A percentile compares a stretch with the other conserved stretches of the same genome.
phyloP scores from a whole-genome alignment of 2,888 invertebrate species.

The Leptinotarsa haldemani region DNA sequence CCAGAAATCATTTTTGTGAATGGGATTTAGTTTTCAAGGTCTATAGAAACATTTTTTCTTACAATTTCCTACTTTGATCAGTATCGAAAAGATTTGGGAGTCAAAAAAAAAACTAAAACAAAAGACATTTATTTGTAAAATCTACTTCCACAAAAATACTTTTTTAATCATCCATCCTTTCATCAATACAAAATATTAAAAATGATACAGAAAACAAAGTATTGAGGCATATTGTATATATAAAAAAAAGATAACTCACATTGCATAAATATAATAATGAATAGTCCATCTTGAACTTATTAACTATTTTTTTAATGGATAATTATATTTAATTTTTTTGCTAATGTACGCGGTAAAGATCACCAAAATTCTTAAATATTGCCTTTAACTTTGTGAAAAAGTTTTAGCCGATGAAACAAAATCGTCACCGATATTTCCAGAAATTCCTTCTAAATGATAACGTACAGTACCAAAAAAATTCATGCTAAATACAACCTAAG shows the following conservation, averaged over 20 bases:
- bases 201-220: background rate
- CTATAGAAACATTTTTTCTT: too few species aligned
- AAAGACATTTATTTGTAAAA: slow-evolving; percentile 20
- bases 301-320: background rate
- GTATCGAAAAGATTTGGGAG: background rate
- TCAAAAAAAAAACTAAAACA: background rate
- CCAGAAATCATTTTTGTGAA: too few species aligned
- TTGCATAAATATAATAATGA: background rate
- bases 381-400: background rate
- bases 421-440: background rate
- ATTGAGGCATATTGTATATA: slow-evolving; percentile 15
- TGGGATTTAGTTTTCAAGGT: too few species aligned
- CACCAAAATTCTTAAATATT: too few species aligned
- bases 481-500: slow-evolving; percentile 1
- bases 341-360: background rate
- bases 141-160: slow-evolving; percentile 10
- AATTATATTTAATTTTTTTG: background rate
- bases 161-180: background rate
- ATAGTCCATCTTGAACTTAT: slow-evolving; percentile 17
- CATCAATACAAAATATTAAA: slow-evolving; percentile 11
- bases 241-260: background rate
- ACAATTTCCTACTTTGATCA: too few species aligned
- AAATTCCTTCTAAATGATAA: background rate
- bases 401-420: background rate
- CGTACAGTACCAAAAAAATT: slow-evolving; percentile 15